phyloP scores from a whole-genome alignment of 1,140 invertebrate species.

The Batillaria attramentaria region DNA sequence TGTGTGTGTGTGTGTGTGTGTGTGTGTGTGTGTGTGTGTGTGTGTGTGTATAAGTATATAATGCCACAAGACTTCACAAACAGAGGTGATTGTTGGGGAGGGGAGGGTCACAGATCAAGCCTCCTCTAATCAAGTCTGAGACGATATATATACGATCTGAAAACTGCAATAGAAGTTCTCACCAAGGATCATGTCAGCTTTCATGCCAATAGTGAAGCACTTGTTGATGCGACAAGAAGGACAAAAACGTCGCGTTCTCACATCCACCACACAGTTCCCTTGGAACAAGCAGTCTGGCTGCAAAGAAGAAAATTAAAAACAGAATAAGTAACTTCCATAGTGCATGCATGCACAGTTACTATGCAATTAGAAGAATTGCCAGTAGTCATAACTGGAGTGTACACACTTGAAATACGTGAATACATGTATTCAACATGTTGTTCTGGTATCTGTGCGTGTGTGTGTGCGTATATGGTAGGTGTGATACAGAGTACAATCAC shows the following conservation, averaged over 20 bases:
- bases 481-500: not conserved
- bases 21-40: too few species aligned
- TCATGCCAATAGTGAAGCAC: slow-evolving; percentile 94
- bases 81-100: too few species aligned
- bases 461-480: not conserved
- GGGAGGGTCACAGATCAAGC: too few species aligned
- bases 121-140: too few species aligned
- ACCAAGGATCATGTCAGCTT: slow-evolving; percentile 90
- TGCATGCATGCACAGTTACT: not conserved
- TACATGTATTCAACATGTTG: not conserved
- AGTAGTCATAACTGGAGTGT: not conserved
- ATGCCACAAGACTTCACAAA: too few species aligned
- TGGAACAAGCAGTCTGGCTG: slow-evolving; percentile 93
- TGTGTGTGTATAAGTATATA: too few species aligned
- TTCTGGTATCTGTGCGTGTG: too few species aligned
- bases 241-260: slow-evolving; percentile 93
- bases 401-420: not conserved
- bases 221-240: slow-evolving; percentile 95
- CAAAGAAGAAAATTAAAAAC: slow-evolving; percentile 47
- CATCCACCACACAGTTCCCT: slow-evolving; percentile 91
- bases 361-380: not conserved
- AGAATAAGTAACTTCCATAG: not conserved
- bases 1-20: too few species aligned
- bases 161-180: slow-evolving; percentile 6
- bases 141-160: not conserved